Conservation (phyloP, 2,797 vertebrate genomes). For the Ctenopoma kingsleyae region DNA sequence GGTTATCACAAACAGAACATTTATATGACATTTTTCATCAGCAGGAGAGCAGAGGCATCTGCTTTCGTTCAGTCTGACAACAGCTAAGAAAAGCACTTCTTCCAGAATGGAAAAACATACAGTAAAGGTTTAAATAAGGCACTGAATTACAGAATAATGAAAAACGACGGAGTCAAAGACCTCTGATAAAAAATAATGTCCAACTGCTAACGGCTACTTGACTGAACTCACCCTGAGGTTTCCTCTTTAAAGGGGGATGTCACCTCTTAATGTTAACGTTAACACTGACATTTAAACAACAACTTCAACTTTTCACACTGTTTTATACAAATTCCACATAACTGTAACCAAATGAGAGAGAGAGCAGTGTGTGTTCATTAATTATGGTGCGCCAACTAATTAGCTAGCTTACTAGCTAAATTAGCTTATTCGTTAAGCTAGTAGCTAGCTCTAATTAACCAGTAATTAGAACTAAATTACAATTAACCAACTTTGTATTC, state of each 20-base stretch:
- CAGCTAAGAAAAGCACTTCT: constrained; percentile 1
- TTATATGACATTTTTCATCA: background rate
- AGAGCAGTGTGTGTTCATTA: too few relatives aligned
- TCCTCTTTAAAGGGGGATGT: constrained; percentile 13
- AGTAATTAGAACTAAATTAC: background rate
- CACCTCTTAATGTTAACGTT: background rate
- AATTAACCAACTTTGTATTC: background rate
- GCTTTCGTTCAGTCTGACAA: background rate
- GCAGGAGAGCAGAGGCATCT: background rate
- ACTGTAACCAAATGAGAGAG: background rate
- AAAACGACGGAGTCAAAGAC: background rate
- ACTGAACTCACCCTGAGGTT: constrained; percentile 25
- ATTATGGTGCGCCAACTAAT: too few relatives aligned
- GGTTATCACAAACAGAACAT: too few relatives aligned
- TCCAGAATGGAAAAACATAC: too few relatives aligned
- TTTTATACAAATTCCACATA: background rate
- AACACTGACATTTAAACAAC: too few relatives aligned
- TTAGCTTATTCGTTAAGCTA: too few relatives aligned
- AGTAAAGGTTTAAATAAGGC: background rate
- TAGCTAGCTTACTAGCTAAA: background rate
- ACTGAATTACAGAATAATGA: background rate
- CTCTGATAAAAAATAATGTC: background rate
- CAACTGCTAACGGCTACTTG: background rate
- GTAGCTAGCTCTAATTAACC: too few relatives aligned
- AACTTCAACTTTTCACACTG: background rate